Evolutionary conservation across 2,888 invertebrate species (phyloP).

Genomic region (Ptycholaimellus sp.): DNA sequence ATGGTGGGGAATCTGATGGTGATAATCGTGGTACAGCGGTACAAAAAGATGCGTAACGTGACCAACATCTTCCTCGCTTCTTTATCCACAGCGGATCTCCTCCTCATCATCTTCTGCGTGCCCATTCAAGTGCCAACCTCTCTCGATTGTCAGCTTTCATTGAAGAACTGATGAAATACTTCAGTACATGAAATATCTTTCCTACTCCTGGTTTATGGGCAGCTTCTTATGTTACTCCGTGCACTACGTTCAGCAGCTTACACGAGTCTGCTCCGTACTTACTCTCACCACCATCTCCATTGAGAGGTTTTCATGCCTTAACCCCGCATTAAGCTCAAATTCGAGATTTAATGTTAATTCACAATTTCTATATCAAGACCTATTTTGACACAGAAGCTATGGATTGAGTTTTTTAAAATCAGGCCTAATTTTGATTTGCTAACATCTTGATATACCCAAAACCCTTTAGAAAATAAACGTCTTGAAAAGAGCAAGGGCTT

Average conservation of each 20-base stretch:
- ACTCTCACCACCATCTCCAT: slow-evolving; percentile 47
- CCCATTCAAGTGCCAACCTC: no score
- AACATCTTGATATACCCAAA: no score
- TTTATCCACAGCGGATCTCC: slow-evolving; percentile 43
- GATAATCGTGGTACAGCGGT: slow-evolving; percentile 24
- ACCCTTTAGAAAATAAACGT: no score
- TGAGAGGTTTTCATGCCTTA: slow-evolving; percentile 38
- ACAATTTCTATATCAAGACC: no score
- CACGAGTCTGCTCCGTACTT: slow-evolving; percentile 45
- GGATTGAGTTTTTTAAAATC: no score
- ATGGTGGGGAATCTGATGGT: slow-evolving; percentile 25
- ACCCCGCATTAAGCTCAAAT: no score
- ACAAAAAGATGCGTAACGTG: slow-evolving; percentile 32
- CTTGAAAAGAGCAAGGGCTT: no score
- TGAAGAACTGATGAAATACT: no score
- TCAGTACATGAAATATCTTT: slow-evolving; percentile 30
- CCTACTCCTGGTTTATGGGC: slow-evolving; percentile 45
- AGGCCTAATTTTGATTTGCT: no score
- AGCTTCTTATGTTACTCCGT: slow-evolving; percentile 42
- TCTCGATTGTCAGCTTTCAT: no score
- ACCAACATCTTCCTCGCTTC: slow-evolving; percentile 46
- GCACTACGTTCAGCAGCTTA: slow-evolving; percentile 46
- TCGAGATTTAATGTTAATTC: no score
- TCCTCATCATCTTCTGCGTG: slow-evolving; percentile 44
- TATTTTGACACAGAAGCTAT: no score